Base-by-base conservation (phyloP, 2,888 invertebrate genomes). In the Salticus scenicus region DNA sequence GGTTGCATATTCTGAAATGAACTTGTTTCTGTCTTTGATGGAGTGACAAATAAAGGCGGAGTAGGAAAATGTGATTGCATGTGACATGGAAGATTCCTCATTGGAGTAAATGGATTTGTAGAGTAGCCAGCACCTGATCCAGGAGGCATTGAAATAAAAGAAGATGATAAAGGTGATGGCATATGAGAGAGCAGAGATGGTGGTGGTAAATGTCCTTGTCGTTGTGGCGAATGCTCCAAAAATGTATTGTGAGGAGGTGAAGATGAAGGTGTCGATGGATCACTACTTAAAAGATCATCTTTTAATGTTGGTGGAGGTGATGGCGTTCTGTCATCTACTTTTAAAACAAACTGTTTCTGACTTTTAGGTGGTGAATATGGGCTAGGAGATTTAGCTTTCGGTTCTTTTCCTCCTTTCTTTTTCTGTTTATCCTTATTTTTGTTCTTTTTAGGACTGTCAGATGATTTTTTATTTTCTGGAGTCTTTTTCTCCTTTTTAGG, bases 31-130 rank as follows among this genome's bases (percentile, higher is more conserved):
- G 76, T 47, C 27, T 81, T 87, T 12, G 72, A 28, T 42, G 77
- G 69, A 30, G 80, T 80, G 20, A 76, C 87, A 81, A 88, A 88
- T 14, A 88, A 47, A 0, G 88, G 88, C 28, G 88, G 88, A 28
- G 88, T 88, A 47, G 88, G 88, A 74, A 88, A 87, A 47, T 85
- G 76, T 14, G 78, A 71, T 30, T 66, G 72, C 41, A 79, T 71
- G 10, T 86, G 82, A 27, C 75, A 74, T n/a, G 78, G 78, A n/a
- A 85, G 42, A 66, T 73, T 51, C 10, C 75, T 79, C 69, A 87
- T 73, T 37, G 83, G 66, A 7, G 87, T 37, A 51, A 87, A 83
- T 30, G 87, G 87, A 42, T 70, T 78, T 17, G 73, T 69, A 17
- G 86, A 47, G n/a, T 67, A 76, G 51, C 69, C 67, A 31, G 82